phyloP scores from a whole-genome alignment of 2,113 vertebrate genomes.

The Setophaga coronata region DNA sequence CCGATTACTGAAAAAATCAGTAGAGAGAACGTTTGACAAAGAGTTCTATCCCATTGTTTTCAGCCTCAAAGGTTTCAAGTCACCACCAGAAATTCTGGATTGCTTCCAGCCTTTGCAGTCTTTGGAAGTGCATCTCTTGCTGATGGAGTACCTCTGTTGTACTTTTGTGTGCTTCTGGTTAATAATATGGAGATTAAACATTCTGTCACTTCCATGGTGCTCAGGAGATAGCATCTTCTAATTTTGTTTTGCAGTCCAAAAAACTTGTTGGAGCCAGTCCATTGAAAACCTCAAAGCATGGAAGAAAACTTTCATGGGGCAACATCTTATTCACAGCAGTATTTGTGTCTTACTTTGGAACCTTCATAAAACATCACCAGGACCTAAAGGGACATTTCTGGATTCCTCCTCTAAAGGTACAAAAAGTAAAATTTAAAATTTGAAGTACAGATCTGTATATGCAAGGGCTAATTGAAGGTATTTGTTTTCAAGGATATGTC shows the following conservation, averaged over 20 bases:
- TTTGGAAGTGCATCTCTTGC: not conserved
- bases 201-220: not conserved
- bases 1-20: not conserved
- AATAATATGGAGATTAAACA: not conserved
- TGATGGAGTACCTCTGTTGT: not conserved
- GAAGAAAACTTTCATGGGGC: slow-evolving; percentile 74
- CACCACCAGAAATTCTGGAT: not conserved
- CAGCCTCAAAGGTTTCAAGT: not conserved
- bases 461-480: not conserved
- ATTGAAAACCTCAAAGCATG: slow-evolving; percentile 75
- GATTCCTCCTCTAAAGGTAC: slow-evolving; percentile 79
- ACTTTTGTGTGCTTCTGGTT: not conserved
- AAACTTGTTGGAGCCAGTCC: slow-evolving; percentile 78
- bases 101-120: not conserved
- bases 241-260: slow-evolving; percentile 78
- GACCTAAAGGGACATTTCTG: slow-evolving; percentile 74
- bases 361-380: slow-evolving; percentile 77
- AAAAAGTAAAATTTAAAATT: slow-evolving; percentile 70
- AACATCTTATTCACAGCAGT: slow-evolving; percentile 79
- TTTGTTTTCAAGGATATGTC: not conserved
- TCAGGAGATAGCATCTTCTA: not conserved
- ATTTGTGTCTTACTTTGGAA: slow-evolving; percentile 79
- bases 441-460: not conserved
- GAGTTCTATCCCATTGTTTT: not conserved
- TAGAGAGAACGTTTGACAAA: not conserved